Percentiles rank a stretch among this genome's conserved stretches.
phyloP scores from a whole-genome alignment of 2,888 invertebrate species.

The Orthosia gracilis region DNA sequence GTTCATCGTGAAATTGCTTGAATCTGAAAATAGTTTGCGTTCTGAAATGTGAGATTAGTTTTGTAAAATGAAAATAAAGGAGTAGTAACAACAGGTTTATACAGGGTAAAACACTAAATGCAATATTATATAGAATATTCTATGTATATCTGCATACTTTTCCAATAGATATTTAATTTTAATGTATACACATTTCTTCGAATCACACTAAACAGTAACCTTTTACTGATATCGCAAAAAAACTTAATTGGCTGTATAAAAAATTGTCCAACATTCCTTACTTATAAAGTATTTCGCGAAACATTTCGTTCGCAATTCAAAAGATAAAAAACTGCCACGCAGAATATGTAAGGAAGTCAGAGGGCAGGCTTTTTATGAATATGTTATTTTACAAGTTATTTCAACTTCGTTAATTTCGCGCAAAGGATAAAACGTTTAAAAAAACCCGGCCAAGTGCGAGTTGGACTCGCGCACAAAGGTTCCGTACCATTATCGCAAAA shows the following conservation, averaged over 20 bases:
- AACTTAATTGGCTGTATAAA: slow-evolving; percentile 53
- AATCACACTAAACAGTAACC: slow-evolving; percentile 18
- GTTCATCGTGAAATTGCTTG: slow-evolving; percentile 45
- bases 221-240: slow-evolving; percentile 29
- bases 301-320: slow-evolving; percentile 58
- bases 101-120: too few species aligned
- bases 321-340: slow-evolving; percentile 49
- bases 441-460: too few species aligned
- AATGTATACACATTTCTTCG: slow-evolving; percentile 1
- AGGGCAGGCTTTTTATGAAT: slow-evolving; percentile 49
- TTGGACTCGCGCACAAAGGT: too few species aligned
- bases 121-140: too few species aligned
- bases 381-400: slow-evolving; percentile 47
- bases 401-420: slow-evolving; percentile 51
- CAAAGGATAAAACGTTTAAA: slow-evolving; percentile 45
- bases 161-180: slow-evolving; percentile 12
- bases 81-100: not conserved
- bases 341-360: slow-evolving; percentile 55
- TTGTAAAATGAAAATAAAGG: slow-evolving; percentile 1
- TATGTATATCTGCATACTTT: not conserved
- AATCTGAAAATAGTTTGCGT: slow-evolving; percentile 37
- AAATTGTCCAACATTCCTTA: slow-evolving; percentile 51
- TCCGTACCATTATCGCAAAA: too few species aligned
- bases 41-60: slow-evolving; percentile 15
- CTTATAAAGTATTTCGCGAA: slow-evolving; percentile 59